Evolutionary conservation across 1,140 invertebrate species (phyloP).

Genomic region (Ceratosolen fusciceps): DNA sequence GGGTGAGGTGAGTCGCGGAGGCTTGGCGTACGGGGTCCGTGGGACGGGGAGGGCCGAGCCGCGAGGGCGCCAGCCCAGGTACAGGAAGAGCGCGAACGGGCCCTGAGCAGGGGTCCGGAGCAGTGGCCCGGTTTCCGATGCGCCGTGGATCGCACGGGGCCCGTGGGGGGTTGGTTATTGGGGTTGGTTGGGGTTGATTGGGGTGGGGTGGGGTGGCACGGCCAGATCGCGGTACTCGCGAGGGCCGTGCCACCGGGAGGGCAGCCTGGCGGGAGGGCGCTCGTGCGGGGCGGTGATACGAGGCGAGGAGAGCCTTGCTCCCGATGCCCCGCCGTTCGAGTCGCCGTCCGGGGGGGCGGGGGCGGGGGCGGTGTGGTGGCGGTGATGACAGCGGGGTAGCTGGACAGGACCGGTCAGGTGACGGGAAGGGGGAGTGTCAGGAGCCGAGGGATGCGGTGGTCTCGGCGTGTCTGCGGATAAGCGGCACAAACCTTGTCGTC

Average conservation of each 20-base stretch:
- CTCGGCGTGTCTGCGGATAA: conserved; percentile 22
- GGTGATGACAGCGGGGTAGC: neutral
- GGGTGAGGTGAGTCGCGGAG: neutral
- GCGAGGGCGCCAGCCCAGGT: neutral
- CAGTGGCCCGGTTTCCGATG: neutral
- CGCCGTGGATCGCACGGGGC: neutral
- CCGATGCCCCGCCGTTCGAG: too few species aligned
- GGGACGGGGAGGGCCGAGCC: too few species aligned
- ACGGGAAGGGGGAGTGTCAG: neutral
- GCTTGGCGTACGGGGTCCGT: too few species aligned
- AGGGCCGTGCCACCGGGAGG: neutral
- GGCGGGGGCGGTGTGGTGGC: neutral
- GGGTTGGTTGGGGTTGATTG: too few species aligned
- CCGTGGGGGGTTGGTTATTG: too few species aligned
- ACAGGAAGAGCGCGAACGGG: neutral
- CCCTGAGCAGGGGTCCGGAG: neutral
- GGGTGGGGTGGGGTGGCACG: too few species aligned
- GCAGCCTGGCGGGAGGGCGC: conserved; percentile 28
- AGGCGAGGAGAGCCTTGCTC: too few species aligned
- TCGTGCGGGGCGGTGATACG: conserved; percentile 9
- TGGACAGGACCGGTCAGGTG: neutral
- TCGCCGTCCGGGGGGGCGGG: neutral
- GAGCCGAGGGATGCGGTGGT: neutral
- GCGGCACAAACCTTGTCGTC: conserved; percentile 67
- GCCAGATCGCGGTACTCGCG: too few species aligned